Conservation (phyloP, 2,888 invertebrate species). For the Dyspetes luteomarginatus region DNA sequence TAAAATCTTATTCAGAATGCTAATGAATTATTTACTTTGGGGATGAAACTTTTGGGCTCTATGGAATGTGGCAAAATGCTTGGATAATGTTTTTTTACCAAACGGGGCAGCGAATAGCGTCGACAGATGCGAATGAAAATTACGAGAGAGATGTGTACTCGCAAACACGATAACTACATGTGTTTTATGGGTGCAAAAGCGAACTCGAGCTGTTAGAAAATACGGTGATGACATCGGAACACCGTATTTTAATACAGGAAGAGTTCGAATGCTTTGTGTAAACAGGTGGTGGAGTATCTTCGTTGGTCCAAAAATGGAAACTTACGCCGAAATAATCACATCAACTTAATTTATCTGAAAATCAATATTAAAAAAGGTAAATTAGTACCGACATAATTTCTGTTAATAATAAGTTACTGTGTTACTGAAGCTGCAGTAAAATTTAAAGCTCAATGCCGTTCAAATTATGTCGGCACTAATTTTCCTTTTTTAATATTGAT, state of each 20-base stretch:
- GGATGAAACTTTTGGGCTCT: not conserved
- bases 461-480: no score
- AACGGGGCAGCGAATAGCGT: not conserved
- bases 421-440: no score
- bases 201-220: no score
- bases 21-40: not conserved
- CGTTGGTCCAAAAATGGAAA: not conserved
- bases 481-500: no score
- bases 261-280: not conserved
- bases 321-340: not conserved
- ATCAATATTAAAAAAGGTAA: no score
- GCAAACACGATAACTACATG: not conserved
- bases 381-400: no score
- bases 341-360: not conserved
- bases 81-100: not conserved
- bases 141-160: conserved; percentile 26
- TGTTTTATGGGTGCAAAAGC: no score
- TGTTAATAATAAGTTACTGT: no score
- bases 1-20: not conserved
- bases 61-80: not conserved
- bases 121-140: conserved; percentile 30
- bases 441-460: no score
- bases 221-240: no score
- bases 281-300: not conserved
- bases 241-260: conserved; percentile 12